Percentiles rank a stretch among this genome's conserved stretches.
These are phyloP conservation scores for Halisarca cf. caerulea DNA, from an alignment of 37 sponge, comb jelly and placozoan genomes.

Conservation along the genomic window DNA sequence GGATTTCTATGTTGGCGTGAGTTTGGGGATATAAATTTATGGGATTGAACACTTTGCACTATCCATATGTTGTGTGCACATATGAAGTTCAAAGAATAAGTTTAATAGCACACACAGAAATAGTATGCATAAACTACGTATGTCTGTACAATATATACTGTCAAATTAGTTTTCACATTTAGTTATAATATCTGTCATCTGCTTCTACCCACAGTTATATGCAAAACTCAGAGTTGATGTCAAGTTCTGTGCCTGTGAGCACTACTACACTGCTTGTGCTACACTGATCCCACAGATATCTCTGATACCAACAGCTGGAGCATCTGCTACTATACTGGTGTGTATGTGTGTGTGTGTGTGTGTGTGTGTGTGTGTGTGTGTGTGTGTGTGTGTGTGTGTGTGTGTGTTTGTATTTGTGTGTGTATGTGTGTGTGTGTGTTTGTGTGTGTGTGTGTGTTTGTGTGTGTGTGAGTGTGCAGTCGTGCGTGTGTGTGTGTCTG, in stretches of 20 bases:
- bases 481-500: no score
- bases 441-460: no score
- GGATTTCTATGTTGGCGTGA: slow-evolving; percentile 14
- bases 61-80: no score
- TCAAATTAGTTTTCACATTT: not conserved
- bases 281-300: slow-evolving; percentile 6
- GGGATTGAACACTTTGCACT: no score
- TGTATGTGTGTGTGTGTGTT: no score
- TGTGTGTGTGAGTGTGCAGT: not conserved
- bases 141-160: no score
- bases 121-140: no score
- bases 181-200: not conserved
- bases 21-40: not conserved
- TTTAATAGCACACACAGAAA: no score
- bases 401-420: no score
- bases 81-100: no score
- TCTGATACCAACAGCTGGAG: slow-evolving; percentile 1
- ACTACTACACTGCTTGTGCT: slow-evolving; percentile 22
- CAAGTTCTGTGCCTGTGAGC: slow-evolving; percentile 24
- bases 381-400: no score
- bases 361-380: no score
- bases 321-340: slow-evolving; percentile 7
- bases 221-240: not conserved
- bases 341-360: not conserved
- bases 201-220: not conserved